These are phyloP conservation scores for Nomada ruficornis DNA, from an alignment of 2,888 invertebrate species.

Conservation along the genomic window DNA sequence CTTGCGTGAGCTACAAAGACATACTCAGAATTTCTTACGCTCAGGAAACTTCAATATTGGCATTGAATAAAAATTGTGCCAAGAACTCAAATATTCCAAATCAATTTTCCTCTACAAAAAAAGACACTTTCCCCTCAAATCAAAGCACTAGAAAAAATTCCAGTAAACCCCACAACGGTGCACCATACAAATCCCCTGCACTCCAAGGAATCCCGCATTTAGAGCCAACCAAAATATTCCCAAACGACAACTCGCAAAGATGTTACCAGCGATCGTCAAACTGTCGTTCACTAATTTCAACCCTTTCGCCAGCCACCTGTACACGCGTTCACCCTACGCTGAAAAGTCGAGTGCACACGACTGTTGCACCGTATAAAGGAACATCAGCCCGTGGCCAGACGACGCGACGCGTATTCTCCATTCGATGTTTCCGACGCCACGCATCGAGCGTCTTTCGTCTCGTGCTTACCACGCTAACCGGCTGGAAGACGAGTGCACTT, in stretches of 20 bases:
- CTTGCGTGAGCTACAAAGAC: too few relatives aligned
- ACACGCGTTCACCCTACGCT: constrained; percentile 11
- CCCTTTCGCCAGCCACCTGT: constrained; percentile 7
- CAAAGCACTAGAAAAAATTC: too few relatives aligned
- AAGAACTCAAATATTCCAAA: background rate
- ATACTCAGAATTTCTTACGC: too few relatives aligned
- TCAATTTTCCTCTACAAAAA: background rate
- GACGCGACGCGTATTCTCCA: background rate
- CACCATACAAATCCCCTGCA: too few relatives aligned
- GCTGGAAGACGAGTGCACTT: constrained; percentile 21
- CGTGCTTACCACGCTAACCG: constrained; percentile 17
- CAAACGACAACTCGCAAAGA: too few relatives aligned
- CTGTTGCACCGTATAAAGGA: background rate
- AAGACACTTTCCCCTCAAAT: too few relatives aligned
- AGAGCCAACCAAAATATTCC: too few relatives aligned
- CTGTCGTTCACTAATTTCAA: constrained; percentile 13
- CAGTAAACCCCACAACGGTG: too few relatives aligned
- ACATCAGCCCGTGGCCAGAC: constrained; percentile 2
- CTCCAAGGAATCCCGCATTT: too few relatives aligned
- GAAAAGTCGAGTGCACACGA: background rate
- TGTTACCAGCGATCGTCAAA: background rate
- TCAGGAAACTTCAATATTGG: too few relatives aligned
- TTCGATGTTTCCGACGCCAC: constrained; percentile 10
- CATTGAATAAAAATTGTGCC: too few relatives aligned
- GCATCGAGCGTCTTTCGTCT: constrained; percentile 4